Percentiles rank a stretch among this genome's conserved stretches.
Conservation (phyloP, 2,888 invertebrate genomes). For the Dione vanillae region DNA sequence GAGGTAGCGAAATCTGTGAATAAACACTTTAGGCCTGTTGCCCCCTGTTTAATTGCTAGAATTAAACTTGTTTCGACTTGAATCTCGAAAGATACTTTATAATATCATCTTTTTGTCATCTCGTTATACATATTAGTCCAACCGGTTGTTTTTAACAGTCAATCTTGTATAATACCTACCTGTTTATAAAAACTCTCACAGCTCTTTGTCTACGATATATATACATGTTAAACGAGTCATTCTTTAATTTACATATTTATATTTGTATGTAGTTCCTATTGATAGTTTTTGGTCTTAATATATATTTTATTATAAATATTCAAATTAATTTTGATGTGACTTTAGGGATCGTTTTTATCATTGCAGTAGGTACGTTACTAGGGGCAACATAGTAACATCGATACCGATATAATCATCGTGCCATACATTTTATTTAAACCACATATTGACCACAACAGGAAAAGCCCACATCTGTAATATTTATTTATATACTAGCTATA, state of each 20-base stretch:
- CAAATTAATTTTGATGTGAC: too few relatives aligned
- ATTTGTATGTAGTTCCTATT: neutral
- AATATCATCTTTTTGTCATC: slow-evolving; percentile 47
- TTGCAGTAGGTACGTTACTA: slow-evolving; percentile 6
- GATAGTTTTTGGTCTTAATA: neutral
- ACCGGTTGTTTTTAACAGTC: slow-evolving; percentile 44
- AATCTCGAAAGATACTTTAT: slow-evolving; percentile 52
- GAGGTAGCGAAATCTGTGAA: slow-evolving; percentile 73
- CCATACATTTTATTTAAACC: slow-evolving; percentile 25
- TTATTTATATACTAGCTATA: slow-evolving; percentile 18
- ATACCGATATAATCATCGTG: slow-evolving; percentile 12
- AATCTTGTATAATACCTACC: slow-evolving; percentile 30
- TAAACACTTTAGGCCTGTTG: slow-evolving; percentile 54
- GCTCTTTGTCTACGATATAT: slow-evolving; percentile 34
- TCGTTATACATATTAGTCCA: slow-evolving; percentile 45
- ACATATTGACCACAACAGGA: slow-evolving; percentile 36
- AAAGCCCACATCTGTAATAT: slow-evolving; percentile 38
- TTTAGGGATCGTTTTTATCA: neutral
- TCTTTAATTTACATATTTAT: neutral
- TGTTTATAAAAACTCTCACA: slow-evolving; percentile 34
- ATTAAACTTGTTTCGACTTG: slow-evolving; percentile 71
- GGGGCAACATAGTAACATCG: slow-evolving; percentile 32
- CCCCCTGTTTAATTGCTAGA: slow-evolving; percentile 70
- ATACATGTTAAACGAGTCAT: slow-evolving; percentile 16
- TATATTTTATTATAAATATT: neutral